Evolutionary conservation across 2,797 vertebrate species (phyloP), one percentile per base, ranked within the genome.

Genomic region (Loriculus beryllinus): DNA sequence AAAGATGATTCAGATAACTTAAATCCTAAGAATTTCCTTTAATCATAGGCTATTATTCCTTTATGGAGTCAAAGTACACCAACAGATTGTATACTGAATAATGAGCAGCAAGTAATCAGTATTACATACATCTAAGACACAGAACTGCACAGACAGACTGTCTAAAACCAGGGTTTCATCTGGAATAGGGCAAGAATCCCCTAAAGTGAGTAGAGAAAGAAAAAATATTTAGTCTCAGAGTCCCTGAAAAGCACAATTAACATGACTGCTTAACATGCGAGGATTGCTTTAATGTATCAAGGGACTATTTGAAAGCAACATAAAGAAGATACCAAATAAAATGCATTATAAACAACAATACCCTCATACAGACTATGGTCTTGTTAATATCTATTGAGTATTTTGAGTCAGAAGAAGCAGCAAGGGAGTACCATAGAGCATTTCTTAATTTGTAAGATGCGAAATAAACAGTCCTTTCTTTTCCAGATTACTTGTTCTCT

Each of bases 231-330:
- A 72, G 45, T 75, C 72, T 64, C 39, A 42, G 40, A 65, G 60
- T n/a, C 67, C 82, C 82, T 71, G 82, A 85, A 88, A 86, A 93
- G 68, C 64, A 85, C 48, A 95, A 82, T 68, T 95, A 96, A 82
- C 37, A 40, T 9, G 23, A 74, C 56, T 93, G 51, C 74, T 68
- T 80, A 87, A 71, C 48, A 68, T 63, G 2, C 0, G 0, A 87
- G 40, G 26, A 94, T 74, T 78, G 37, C 56, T 64, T 80, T 62
- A 80, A 80, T 56, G 28, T 70, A 82, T 59, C 88, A 52, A 64
- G 68, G 31, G 81, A 82, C 33, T 75, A 40, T 33, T 74, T 80
- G 89, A 88, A 90, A 64, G 48, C 56, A 90, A 54, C 5, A 29
- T 35, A 45, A 92, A 90, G 65, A 92, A 70, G 59, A 92, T 21